These are phyloP conservation scores for Plotosus lineatus DNA, from an alignment of 2,113 vertebrate genomes.

Conservation along the genomic window DNA sequence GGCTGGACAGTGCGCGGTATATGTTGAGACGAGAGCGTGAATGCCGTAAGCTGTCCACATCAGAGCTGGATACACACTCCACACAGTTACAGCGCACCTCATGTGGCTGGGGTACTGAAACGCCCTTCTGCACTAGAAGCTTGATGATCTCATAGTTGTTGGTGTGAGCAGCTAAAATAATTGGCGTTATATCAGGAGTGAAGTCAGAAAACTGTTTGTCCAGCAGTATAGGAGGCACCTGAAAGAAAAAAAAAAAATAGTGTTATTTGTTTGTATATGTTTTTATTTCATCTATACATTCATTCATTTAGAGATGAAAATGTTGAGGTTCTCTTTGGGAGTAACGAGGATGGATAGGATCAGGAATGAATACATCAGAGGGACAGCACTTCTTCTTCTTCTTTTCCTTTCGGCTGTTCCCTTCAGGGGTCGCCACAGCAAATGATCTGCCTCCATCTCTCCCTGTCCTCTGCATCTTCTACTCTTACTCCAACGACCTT, in stretches of 20 bases:
- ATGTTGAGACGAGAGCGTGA: slow-evolving; percentile 97
- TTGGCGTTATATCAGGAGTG: slow-evolving; percentile 96
- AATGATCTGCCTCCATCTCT: no score
- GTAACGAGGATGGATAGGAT: no score
- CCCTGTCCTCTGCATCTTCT: no score
- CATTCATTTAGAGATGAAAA: background rate
- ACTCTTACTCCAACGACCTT: no score
- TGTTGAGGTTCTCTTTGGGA: no score
- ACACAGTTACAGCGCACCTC: slow-evolving; percentile 97
- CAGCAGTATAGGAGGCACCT: slow-evolving; percentile 94
- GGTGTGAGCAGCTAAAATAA: slow-evolving; percentile 97
- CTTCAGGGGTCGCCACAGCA: no score
- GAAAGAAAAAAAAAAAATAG: slow-evolving; percentile 16
- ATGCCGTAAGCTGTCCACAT: slow-evolving; percentile 95
- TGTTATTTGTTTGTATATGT: background rate
- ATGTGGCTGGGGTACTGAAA: slow-evolving; percentile 91
- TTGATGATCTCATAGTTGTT: slow-evolving; percentile 99
- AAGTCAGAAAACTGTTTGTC: slow-evolving; percentile 99
- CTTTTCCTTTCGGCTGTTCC: no score
- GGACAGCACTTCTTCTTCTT: no score
- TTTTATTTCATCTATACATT: no score
- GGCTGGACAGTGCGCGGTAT: slow-evolving; percentile 93
- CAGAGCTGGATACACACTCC: slow-evolving; percentile 93
- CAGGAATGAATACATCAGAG: no score
- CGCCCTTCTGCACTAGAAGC: slow-evolving; percentile 94